Conservation (phyloP, 2,888 invertebrate species). For the Teinopalpus imperialis region DNA sequence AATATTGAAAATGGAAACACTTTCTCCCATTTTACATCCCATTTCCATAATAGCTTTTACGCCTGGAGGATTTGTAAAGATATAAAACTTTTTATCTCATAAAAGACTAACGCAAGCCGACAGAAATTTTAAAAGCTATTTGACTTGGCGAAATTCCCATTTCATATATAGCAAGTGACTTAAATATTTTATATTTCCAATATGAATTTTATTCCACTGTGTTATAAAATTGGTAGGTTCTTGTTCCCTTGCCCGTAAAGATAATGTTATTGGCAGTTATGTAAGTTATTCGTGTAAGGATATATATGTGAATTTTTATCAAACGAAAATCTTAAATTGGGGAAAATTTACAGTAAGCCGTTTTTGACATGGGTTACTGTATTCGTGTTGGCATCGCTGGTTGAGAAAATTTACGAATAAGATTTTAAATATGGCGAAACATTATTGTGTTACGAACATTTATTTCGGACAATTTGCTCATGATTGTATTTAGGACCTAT, state of each 20-base stretch:
- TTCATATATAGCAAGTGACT: constrained; percentile 21
- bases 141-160: constrained; percentile 23
- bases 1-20: neutral
- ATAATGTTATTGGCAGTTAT: constrained; percentile 19
- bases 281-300: neutral
- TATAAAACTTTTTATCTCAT: constrained; percentile 22
- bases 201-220: constrained; percentile 17
- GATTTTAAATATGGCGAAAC: no score
- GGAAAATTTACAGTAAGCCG: neutral
- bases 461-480: no score
- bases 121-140: constrained; percentile 23
- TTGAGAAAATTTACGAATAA: no score
- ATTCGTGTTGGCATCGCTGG: neutral
- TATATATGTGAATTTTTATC: constrained; percentile 4
- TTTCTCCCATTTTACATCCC: constrained; percentile 6
- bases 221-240: constrained; percentile 11
- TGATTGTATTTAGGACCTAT: no score
- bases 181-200: constrained; percentile 26
- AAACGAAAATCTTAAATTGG: neutral
- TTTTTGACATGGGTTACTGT: neutral
- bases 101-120: constrained; percentile 17
- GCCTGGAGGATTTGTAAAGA: constrained; percentile 13
- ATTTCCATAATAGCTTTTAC: constrained; percentile 16
- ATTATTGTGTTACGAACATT: no score
- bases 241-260: constrained; percentile 21